phyloP scores from a whole-genome alignment of 2,113 vertebrate species.

The Manacus vitellinus region DNA sequence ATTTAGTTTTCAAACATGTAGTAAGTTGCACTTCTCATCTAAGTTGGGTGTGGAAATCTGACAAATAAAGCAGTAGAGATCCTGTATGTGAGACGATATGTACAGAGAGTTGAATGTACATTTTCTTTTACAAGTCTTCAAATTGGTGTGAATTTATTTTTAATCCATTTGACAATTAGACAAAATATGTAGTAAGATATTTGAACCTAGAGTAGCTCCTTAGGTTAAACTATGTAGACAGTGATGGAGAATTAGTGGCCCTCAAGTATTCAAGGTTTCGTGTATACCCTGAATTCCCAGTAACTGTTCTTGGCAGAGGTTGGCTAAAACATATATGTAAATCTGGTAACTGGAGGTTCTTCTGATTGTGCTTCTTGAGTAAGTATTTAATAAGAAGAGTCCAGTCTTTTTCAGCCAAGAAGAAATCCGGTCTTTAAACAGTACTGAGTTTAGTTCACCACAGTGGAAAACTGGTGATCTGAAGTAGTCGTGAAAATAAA shows the following conservation, averaged over 20 bases:
- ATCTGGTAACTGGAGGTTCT: not conserved
- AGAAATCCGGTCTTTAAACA: not conserved
- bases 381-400: not conserved
- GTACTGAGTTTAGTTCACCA: not conserved
- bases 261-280: not conserved
- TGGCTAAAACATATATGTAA: not conserved
- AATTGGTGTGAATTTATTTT: not conserved
- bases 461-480: not conserved
- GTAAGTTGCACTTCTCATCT: not conserved
- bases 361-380: not conserved
- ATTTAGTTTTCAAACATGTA: not conserved
- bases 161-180: not conserved
- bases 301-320: not conserved
- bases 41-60: not conserved
- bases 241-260: not conserved
- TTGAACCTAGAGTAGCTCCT: not conserved
- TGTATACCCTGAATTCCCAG: not conserved
- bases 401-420: not conserved
- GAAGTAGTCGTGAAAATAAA: not conserved
- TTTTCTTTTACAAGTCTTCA: not conserved
- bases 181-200: not conserved
- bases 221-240: not conserved
- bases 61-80: not conserved
- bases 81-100: not conserved
- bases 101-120: not conserved